Conservation (phyloP, 2,113 vertebrate genomes). For the Tachysurus fulvidraco region DNA sequence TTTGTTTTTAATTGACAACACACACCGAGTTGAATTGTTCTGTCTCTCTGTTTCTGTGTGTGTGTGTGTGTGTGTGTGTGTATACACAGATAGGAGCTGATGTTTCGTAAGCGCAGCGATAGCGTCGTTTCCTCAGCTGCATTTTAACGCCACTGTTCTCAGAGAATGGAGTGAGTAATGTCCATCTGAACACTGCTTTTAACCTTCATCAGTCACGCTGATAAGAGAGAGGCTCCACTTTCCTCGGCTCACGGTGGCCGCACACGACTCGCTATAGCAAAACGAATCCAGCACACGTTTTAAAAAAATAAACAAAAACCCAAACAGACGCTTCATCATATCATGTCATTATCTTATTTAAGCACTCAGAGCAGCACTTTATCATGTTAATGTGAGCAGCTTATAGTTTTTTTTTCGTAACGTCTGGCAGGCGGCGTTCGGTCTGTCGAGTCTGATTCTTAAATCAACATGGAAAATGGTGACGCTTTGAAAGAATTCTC, state of each 20-base stretch:
- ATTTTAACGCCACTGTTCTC: neutral
- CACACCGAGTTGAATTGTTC: neutral
- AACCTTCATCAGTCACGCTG: conserved; percentile 27
- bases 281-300: neutral
- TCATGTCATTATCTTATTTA: neutral
- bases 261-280: neutral
- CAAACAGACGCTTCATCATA: conserved; percentile 6
- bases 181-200: neutral
- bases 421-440: neutral
- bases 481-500: neutral
- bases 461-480: neutral
- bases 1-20: neutral
- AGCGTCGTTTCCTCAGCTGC: conserved; percentile 26
- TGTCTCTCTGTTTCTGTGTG: neutral
- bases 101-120: neutral
- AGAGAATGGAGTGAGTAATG: conserved; percentile 5
- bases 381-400: neutral
- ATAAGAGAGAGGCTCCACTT: conserved; percentile 19
- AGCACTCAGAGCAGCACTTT: neutral
- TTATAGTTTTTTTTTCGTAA: neutral
- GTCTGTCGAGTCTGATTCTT: neutral
- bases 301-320: conserved; percentile 8
- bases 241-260: neutral
- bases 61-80: neutral
- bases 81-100: neutral